A percentile compares a stretch with the other conserved stretches of the same genome.
phyloP scores from a whole-genome alignment of 2,888 invertebrate species.

The Dynastes hyllus region DNA sequence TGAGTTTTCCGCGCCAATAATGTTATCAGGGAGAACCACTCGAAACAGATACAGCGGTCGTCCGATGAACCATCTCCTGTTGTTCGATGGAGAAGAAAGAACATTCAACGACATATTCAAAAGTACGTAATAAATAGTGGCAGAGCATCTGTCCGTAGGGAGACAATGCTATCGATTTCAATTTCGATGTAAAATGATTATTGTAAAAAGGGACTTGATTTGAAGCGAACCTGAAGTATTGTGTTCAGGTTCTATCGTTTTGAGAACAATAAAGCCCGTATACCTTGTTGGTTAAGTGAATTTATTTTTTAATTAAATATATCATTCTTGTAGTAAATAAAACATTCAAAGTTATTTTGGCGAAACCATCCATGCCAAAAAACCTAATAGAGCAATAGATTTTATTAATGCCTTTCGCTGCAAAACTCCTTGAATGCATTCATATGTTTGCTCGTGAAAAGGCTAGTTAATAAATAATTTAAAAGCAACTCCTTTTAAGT shows the following conservation, averaged over 20 bases:
- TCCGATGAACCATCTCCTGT: conserved; percentile 14
- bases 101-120: conserved; percentile 27
- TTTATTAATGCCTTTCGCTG: too few relatives aligned
- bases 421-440: too few relatives aligned
- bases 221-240: neutral
- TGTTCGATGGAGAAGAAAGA: conserved; percentile 19
- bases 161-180: conserved; percentile 28
- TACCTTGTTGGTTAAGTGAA: too few relatives aligned
- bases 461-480: too few relatives aligned
- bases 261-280: neutral
- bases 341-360: too few relatives aligned
- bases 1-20: conserved; percentile 39
- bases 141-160: neutral
- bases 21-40: conserved; percentile 33
- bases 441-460: too few relatives aligned
- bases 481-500: too few relatives aligned
- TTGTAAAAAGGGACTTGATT: neutral
- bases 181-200: conserved; percentile 6
- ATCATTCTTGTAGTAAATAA: too few relatives aligned
- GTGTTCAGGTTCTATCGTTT: neutral
- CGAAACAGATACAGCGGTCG: conserved; percentile 35
- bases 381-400: neutral
- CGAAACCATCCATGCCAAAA: neutral
- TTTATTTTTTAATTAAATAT: too few relatives aligned
- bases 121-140: conserved; percentile 31